phyloP scores from a whole-genome alignment of 2,888 invertebrate genomes.

The Idaea biselata region DNA sequence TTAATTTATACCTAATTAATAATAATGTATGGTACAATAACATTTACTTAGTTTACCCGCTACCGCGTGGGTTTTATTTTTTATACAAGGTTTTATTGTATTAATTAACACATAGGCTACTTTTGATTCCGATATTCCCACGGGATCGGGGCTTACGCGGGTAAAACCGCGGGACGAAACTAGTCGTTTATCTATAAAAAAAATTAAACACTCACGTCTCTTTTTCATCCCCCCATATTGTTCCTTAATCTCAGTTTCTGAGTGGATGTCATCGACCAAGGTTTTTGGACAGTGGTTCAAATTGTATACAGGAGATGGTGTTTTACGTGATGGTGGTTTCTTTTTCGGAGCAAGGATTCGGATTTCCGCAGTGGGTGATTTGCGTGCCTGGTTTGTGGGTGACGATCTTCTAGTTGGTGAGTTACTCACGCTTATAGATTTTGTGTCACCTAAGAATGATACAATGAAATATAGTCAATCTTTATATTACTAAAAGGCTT shows the following conservation, averaged over 20 bases:
- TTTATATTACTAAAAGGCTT: too few species aligned
- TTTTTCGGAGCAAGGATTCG: constrained; percentile 28
- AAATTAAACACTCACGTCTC: constrained; percentile 51
- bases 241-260: constrained; percentile 23
- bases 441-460: constrained; percentile 34
- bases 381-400: constrained; percentile 32
- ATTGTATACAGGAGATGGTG: constrained; percentile 33
- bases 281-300: constrained; percentile 53
- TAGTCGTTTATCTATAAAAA: too few species aligned
- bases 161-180: too few species aligned
- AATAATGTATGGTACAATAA: constrained; percentile 6
- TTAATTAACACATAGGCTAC: too few species aligned
- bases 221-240: constrained; percentile 41
- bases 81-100: too few species aligned
- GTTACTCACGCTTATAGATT: constrained; percentile 23
- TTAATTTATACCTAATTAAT: not conserved
- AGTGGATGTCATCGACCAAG: constrained; percentile 46
- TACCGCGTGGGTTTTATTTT: too few species aligned
- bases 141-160: too few species aligned
- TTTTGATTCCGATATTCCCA: too few species aligned
- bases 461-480: not conserved
- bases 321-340: constrained; percentile 38
- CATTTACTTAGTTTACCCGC: too few species aligned
- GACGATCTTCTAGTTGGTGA: constrained; percentile 38
- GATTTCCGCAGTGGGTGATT: constrained; percentile 18